Conservation (phyloP, 2,797 vertebrate genomes). For the Acanthis flammea region DNA sequence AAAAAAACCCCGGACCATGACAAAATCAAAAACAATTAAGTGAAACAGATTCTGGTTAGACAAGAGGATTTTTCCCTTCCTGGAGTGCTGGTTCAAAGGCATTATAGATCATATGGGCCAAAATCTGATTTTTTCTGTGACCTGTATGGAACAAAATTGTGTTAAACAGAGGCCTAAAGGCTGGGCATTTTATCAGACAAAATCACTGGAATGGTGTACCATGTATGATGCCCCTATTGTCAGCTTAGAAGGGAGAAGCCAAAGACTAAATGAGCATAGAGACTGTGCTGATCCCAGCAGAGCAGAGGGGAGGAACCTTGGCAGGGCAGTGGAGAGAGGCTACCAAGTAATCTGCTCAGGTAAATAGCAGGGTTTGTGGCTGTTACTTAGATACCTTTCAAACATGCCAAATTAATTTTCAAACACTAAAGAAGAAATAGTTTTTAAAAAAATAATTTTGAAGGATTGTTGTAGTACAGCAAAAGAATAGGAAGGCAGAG, state of each 20-base stretch:
- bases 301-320: constrained; percentile 22
- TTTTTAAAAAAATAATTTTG: neutral
- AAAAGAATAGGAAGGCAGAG: neutral
- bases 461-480: neutral
- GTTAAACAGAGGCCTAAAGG: neutral
- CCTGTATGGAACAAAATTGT: neutral
- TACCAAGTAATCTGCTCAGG: neutral
- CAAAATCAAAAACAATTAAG: neutral
- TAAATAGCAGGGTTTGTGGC: neutral
- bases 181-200: constrained; percentile 20
- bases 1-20: neutral
- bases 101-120: neutral
- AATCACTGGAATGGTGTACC: neutral
- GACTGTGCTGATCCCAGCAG: constrained; percentile 4
- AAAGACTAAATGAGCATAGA: constrained; percentile 49
- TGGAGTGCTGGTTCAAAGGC: neutral
- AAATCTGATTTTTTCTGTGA: constrained; percentile 9
- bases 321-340: neutral
- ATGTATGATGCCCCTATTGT: neutral
- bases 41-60: neutral
- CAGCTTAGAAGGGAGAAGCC: constrained; percentile 39
- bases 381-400: neutral
- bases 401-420: neutral
- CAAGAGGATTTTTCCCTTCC: neutral
- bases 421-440: neutral